A percentile compares a stretch with the other conserved stretches of the same genome.
Conservation (phyloP, 2,797 vertebrate species). For the Apodemus agrarius region DNA sequence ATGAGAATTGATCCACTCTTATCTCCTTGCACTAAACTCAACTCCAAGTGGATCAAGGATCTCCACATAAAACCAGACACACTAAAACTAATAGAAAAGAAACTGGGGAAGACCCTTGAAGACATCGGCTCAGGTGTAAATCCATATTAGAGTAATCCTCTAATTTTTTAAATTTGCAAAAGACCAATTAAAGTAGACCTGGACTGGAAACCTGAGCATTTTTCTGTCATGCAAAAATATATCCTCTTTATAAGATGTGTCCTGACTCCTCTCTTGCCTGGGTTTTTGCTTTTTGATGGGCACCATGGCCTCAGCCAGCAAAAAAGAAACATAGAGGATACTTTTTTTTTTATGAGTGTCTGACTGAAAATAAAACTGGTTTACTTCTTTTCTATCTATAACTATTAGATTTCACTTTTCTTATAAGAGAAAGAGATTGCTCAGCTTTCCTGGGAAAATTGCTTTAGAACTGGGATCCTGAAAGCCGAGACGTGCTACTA, state of each 20-base stretch:
- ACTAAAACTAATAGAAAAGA: too few species aligned
- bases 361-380: constrained; percentile 35
- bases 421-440: constrained; percentile 48
- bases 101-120: too few species aligned
- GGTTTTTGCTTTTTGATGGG: neutral
- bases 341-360: neutral
- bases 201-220: neutral
- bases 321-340: neutral
- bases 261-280: neutral
- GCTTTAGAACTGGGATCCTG: constrained; percentile 24
- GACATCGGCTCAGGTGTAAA: too few species aligned
- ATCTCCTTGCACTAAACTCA: too few species aligned
- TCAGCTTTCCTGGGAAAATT: constrained; percentile 47
- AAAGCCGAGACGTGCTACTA: neutral
- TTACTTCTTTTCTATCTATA: constrained; percentile 11
- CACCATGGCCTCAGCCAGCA: neutral
- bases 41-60: too few species aligned
- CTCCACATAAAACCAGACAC: too few species aligned
- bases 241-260: neutral
- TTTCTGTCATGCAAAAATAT: neutral
- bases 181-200: neutral
- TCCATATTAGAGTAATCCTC: neutral
- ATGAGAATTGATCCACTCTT: too few species aligned
- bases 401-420: constrained; percentile 46
- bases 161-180: neutral